Base-by-base conservation (phyloP, 2,113 vertebrate genomes). In the Sphaerodactylus townsendi region DNA sequence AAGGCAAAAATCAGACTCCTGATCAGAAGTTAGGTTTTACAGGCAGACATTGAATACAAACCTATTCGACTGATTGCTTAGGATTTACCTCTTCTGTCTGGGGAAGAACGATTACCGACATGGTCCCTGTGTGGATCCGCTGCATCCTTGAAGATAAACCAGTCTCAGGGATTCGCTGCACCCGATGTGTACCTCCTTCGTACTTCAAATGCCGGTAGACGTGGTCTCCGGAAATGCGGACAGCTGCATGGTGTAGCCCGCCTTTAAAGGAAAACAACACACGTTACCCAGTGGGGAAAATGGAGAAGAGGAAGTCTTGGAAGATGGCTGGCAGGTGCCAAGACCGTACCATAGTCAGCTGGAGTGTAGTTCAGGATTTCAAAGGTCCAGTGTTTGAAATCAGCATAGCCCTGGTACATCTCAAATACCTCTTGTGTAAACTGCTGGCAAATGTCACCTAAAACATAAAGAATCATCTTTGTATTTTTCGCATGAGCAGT, bases 391-490 rank as follows among this genome's bases (percentile, higher is more conserved):
- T 90, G 66, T 85, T 97, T 99, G 85, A 97, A 97, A 72, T 72
- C 90, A 0, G 98, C 97, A 59, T 97, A 99, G 78, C 91, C 97
- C 86, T 96, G 95, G 90, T 99, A 99, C 98, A 99, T 98, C 71
- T 98, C 96, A 93, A 99, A 98, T 92, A 99, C 94, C 92, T 99
- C 98, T 89, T 90, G 94, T 53, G 97, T 98, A 96, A 99, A 99
- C 78, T 99, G 98, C 7, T 99, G 99, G 87, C 98, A 99, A 89
- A 99, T 98, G 92, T 99, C 98, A 86, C 99, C 99, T 99, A 92
- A 85, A 94, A 86, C 64, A 79, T 35, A 87, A 62, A 85, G 25
- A 64, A 13, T 7, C 2, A 25, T 70, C 14, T 56, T 8, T 74
- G 41, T 48, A 37, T 37, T n/a, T 21, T 72, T 35, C 35, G 2